Evolutionary conservation across 1,140 invertebrate genomes (phyloP), one percentile per base, ranked within the genome.

Genomic region (Notospermus geniculatus): DNA sequence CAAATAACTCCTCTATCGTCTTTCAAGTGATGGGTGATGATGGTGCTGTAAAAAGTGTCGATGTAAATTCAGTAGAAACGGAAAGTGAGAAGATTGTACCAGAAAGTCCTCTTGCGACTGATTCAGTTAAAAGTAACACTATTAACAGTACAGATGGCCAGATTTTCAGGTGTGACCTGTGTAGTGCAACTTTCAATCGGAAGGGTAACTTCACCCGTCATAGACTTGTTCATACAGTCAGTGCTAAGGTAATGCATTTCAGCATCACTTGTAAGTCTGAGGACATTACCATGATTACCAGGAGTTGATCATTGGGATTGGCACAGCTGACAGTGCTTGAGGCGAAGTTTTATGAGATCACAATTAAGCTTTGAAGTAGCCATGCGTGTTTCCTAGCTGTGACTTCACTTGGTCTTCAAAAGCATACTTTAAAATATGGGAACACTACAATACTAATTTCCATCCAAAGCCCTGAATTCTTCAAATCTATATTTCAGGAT

Each of bases 401-500:
- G 11, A 43, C 11, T 43, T 19, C 11, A 43, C 11, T 43, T 11
- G 19, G 11, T 43, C 39, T 43, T 13, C 39, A 43, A 43, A 13
- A 13, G 39, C 11, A 43, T 43, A 43, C 11, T 13, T 43, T 19
- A 43, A 43, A 13, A 43, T 13, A 13, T 43, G 39, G 11, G 11
- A 43, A 19, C 19, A 43, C 30, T 23, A 13, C 30, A 13, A 17
- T 27, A 5, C 22, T 15, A 17, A 56, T 7, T 30, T 15, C 25
- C 7, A 28, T 56, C 17, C 15, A 60, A 5, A 60, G n/a, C 22
- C 27, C 22, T 59, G 39, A 41, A 60, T n/a, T 19, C 36, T 59
- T 7, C n/a, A 32, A 7, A 36, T 58, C 5, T 30, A 9, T 7
- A n/a, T 60, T 50, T 11, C 62, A 71, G 65, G 66, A 67, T 27